Percentiles rank a stretch among this genome's conserved stretches.
Evolutionary conservation across 2,888 invertebrate genomes (phyloP).

Genomic region (Odontocerum albicorne): DNA sequence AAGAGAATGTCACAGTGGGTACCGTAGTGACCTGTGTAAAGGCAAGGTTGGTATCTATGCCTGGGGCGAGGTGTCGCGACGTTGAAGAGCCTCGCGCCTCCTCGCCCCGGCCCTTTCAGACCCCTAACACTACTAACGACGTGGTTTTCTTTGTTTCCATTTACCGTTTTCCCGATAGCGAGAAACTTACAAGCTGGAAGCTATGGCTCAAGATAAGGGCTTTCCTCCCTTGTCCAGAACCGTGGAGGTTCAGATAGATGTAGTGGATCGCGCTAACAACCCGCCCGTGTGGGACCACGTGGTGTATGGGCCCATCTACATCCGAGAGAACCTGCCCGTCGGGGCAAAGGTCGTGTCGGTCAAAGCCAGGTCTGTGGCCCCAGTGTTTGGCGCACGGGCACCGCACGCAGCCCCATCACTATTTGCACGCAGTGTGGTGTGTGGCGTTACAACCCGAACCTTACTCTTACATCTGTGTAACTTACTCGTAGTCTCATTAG

Average conservation of each 20-base stretch:
- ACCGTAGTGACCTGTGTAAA: conserved; percentile 97
- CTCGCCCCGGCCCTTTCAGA: conserved; percentile 40
- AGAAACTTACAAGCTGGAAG: conserved; percentile 97
- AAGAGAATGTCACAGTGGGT: conserved; percentile 99
- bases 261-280: conserved; percentile 97
- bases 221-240: conserved; percentile 92
- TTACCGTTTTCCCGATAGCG: conserved; percentile 74
- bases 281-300: conserved; percentile 96
- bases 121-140: conserved; percentile 67
- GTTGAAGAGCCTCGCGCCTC: conserved; percentile 52
- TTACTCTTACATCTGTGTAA: conserved; percentile 21
- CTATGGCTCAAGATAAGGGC: conserved; percentile 98
- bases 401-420: conserved; percentile 63
- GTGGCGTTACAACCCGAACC: conserved; percentile 35
- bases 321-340: conserved; percentile 96
- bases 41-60: conserved; percentile 90
- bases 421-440: conserved; percentile 52
- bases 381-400: conserved; percentile 58
- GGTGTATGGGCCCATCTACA: conserved; percentile 96
- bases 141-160: conserved; percentile 67
- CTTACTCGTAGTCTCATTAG: conserved; percentile 32
- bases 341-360: conserved; percentile 97
- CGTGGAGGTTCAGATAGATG: conserved; percentile 98
- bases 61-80: conserved; percentile 50
- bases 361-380: conserved; percentile 93